A percentile compares a stretch with the other conserved stretches of the same genome.
phyloP scores from a whole-genome alignment of 2,113 vertebrate genomes.

The Oryzias celebensis region DNA sequence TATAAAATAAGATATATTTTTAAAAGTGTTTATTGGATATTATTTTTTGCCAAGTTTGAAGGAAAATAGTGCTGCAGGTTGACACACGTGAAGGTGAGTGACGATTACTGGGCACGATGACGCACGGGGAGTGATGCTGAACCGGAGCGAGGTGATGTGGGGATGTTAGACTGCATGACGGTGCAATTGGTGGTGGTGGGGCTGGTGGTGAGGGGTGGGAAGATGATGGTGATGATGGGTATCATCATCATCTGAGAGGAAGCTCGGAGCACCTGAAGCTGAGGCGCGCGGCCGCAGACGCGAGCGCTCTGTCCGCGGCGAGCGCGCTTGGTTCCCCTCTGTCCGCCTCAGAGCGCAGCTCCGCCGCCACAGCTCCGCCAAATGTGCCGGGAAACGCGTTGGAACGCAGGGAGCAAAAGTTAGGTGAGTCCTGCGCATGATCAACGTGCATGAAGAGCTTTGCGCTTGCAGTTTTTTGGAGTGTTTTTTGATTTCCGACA shows the following conservation, averaged over 20 bases:
- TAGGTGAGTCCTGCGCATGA: conserved; percentile 45
- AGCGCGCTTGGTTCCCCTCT: conserved; percentile 40
- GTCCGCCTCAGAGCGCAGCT: conserved; percentile 14
- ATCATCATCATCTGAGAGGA: conserved; percentile 40
- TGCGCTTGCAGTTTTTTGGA: not conserved
- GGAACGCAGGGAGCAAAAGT: conserved; percentile 17
- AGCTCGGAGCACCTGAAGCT: conserved; percentile 54
- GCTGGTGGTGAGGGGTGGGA: not conserved
- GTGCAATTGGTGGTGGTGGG: not conserved
- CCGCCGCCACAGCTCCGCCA: conserved; percentile 6
- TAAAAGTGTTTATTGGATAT: too few relatives aligned
- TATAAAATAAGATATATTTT: too few relatives aligned
- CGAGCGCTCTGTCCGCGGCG: conserved; percentile 28
- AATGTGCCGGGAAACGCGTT: not conserved
- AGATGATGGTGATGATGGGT: conserved; percentile 48
- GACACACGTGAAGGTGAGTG: conserved; percentile 17
- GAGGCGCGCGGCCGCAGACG: conserved; percentile 12
- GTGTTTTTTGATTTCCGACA: not conserved
- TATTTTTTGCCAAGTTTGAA: too few relatives aligned
- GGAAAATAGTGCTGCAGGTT: not conserved
- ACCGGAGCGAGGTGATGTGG: conserved; percentile 24
- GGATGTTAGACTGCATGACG: conserved; percentile 3
- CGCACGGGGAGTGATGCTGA: conserved; percentile 52
- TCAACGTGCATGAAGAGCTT: not conserved
- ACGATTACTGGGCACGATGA: conserved; percentile 47